These are phyloP conservation scores for Gadus chalcogrammus DNA, from an alignment of 2,113 vertebrate species.

Conservation along the genomic window DNA sequence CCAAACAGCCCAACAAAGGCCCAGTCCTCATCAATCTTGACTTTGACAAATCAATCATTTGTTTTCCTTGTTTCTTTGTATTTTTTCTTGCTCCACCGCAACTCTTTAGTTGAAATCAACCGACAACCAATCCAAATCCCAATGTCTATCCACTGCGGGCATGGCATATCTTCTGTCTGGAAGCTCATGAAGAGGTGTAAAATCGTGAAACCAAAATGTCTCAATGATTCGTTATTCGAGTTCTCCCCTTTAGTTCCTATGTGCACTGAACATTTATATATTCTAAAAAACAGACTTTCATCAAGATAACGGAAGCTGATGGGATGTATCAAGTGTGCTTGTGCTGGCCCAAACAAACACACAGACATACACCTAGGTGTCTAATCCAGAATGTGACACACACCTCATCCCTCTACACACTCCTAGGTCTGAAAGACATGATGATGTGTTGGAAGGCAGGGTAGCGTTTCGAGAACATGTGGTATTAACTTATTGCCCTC, in stretches of 20 bases:
- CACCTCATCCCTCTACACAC: no score
- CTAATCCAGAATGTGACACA: no score
- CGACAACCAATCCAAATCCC: conserved; percentile 23
- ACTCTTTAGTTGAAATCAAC: conserved; percentile 27
- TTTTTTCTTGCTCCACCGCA: conserved; percentile 20
- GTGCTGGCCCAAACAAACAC: no score
- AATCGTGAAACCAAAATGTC: conserved; percentile 6
- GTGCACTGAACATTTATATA: no score
- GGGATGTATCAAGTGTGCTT: no score
- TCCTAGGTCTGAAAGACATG: no score
- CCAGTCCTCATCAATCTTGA: conserved; percentile 28
- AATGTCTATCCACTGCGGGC: conserved; percentile 1
- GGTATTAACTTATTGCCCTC: no score
- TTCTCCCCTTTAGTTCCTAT: background rate
- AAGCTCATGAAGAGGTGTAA: conserved; percentile 38
- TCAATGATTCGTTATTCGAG: background rate
- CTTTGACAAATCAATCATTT: conserved; percentile 10
- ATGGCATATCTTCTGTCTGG: conserved; percentile 41
- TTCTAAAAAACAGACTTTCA: no score
- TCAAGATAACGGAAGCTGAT: no score
- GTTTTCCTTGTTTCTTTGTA: conserved; percentile 11
- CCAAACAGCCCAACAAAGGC: conserved; percentile 23
- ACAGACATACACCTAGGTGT: no score
- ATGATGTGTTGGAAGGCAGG: no score
- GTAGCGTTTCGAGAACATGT: no score